These are phyloP conservation scores for Arion vulgaris DNA, from an alignment of 1,140 invertebrate species.

Conservation along the genomic window DNA sequence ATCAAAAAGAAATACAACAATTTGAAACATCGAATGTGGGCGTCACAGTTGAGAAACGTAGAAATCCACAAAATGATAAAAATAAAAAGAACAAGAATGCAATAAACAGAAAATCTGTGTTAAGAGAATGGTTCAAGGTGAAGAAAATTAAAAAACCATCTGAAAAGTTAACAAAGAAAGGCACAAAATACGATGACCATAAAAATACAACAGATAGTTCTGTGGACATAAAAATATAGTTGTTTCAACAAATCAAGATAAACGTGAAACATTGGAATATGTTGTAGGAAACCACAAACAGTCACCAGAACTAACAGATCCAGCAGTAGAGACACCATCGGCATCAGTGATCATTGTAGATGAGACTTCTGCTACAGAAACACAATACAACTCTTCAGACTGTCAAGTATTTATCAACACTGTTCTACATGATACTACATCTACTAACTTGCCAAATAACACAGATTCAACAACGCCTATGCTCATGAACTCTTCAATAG, in stretches of 20 bases:
- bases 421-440: conserved; percentile 8
- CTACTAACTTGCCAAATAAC: neutral
- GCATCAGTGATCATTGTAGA: conserved; percentile 3
- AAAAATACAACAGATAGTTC: neutral
- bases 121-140: neutral
- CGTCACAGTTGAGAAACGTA: neutral
- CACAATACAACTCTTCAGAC: neutral
- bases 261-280: neutral
- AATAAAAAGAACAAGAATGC: neutral
- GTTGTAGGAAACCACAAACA: neutral
- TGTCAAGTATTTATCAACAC: neutral
- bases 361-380: neutral
- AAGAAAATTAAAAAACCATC: neutral
- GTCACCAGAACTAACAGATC: neutral
- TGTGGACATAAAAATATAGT: neutral
- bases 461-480: neutral
- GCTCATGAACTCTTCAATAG: neutral
- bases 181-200: neutral
- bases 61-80: neutral
- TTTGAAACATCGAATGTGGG: too few species aligned
- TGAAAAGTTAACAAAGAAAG: neutral
- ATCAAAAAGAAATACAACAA: too few species aligned
- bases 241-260: neutral
- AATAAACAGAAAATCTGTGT: neutral
- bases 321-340: neutral